Percentiles rank a stretch among this genome's conserved stretches.
These are phyloP conservation scores for Archilochus colubris DNA, from an alignment of 2,113 vertebrate species.

Conservation along the genomic window DNA sequence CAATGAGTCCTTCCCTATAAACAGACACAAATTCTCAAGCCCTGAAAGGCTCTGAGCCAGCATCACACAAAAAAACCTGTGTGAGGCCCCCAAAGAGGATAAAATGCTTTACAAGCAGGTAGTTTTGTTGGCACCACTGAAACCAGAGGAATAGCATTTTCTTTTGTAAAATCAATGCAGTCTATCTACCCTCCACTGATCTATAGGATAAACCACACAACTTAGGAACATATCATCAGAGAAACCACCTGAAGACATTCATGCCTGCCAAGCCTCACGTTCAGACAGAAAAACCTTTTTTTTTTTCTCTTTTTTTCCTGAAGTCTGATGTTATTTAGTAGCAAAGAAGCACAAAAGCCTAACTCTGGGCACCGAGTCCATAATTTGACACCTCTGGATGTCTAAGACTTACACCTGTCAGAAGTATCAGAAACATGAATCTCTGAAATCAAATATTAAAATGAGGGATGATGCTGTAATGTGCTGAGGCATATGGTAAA, in stretches of 20 bases:
- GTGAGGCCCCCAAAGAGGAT: not conserved
- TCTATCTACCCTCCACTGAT: not conserved
- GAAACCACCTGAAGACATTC: not conserved
- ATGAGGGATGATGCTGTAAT: not conserved
- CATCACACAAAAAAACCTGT: not conserved
- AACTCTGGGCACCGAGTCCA: not conserved
- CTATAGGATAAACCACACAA: not conserved
- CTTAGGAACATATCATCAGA: not conserved
- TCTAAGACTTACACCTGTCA: slow-evolving; percentile 26
- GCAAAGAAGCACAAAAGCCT: not conserved
- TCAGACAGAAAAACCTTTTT: not conserved
- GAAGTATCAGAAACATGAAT: slow-evolving; percentile 26
- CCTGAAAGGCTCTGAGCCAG: not conserved
- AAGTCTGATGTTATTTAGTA: not conserved
- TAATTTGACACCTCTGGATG: not conserved
- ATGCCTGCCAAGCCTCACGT: not conserved
- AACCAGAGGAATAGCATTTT: not conserved
- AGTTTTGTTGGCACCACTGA: not conserved
- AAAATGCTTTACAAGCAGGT: not conserved
- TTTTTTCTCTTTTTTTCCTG: not conserved
- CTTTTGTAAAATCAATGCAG: not conserved
- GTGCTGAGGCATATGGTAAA: not conserved
- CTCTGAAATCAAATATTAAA: slow-evolving; percentile 61
- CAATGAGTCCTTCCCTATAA: not conserved
- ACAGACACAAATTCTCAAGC: not conserved